phyloP scores from a whole-genome alignment of 37 sponge, comb jelly and placozoan genomes.

The Hormiphora californensis region DNA sequence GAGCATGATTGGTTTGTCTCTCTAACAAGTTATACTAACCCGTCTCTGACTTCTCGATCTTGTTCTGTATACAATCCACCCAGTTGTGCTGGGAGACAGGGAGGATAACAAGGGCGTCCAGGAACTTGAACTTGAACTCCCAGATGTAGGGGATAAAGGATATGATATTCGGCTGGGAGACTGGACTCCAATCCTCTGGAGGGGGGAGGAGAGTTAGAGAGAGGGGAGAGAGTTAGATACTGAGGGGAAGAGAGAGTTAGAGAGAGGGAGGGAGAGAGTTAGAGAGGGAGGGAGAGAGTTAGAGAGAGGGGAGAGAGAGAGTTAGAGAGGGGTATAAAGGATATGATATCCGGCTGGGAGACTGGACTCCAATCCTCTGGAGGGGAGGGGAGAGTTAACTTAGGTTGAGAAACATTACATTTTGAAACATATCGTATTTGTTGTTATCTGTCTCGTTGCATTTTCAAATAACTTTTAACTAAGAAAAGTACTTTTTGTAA shows the following conservation, averaged over 20 bases:
- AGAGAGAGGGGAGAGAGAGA: no score
- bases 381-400: neutral
- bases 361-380: conserved; percentile 47
- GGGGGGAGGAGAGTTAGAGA: neutral
- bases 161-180: neutral
- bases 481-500: no score
- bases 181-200: conserved; percentile 46
- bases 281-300: no score
- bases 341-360: neutral
- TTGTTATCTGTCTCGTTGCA: no score
- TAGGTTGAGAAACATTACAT: no score
- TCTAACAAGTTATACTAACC: no score
- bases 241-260: no score
- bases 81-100: conserved; percentile 52
- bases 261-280: no score
- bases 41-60: conserved; percentile 45
- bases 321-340: conserved; percentile 24
- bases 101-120: conserved; percentile 19
- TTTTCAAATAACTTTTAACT: no score
- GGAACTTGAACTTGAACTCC: conserved; percentile 43
- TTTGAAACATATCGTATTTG: no score
- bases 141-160: conserved; percentile 24
- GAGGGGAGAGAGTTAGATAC: no score
- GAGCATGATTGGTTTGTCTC: no score
- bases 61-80: conserved; percentile 53